Evolutionary conservation across 2,113 vertebrate species (phyloP).

Genomic region (Procavia capensis): DNA sequence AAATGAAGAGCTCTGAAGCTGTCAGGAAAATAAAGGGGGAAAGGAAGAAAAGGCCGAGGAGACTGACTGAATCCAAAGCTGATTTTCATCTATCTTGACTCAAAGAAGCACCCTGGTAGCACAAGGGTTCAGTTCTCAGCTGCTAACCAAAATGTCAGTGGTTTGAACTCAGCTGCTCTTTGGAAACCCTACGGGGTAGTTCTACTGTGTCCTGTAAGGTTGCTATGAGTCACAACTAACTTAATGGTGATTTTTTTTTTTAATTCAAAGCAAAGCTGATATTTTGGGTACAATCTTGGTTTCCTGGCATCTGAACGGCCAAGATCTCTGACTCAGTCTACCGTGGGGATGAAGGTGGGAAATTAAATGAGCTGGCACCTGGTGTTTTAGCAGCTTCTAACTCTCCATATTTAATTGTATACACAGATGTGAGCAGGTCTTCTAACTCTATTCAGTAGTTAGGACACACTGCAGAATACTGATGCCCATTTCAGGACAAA

Average conservation of each 20-base stretch:
- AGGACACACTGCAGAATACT: not conserved
- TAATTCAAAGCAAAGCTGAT: slow-evolving; percentile 23
- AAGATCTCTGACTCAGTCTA: slow-evolving; percentile 27
- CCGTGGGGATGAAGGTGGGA: slow-evolving; percentile 21
- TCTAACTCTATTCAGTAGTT: not conserved
- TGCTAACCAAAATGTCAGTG: too few relatives aligned
- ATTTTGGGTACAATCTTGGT: slow-evolving; percentile 26
- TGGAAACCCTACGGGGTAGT: too few relatives aligned
- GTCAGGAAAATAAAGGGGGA: not conserved
- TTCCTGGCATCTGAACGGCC: slow-evolving; percentile 41
- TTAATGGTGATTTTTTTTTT: not conserved
- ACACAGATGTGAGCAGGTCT: slow-evolving; percentile 23
- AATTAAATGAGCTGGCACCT: not conserved
- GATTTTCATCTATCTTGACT: not conserved
- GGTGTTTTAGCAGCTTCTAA: not conserved
- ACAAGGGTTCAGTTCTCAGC: too few relatives aligned
- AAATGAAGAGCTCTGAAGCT: slow-evolving; percentile 51
- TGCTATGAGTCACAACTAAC: too few relatives aligned
- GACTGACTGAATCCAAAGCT: not conserved
- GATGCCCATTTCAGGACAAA: not conserved
- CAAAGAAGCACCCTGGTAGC: not conserved
- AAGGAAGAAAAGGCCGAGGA: not conserved
- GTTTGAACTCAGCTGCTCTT: too few relatives aligned
- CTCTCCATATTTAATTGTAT: not conserved
- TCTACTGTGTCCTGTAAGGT: too few relatives aligned